phyloP scores from a whole-genome alignment of 2,113 vertebrate species.

The Monopterus albus region DNA sequence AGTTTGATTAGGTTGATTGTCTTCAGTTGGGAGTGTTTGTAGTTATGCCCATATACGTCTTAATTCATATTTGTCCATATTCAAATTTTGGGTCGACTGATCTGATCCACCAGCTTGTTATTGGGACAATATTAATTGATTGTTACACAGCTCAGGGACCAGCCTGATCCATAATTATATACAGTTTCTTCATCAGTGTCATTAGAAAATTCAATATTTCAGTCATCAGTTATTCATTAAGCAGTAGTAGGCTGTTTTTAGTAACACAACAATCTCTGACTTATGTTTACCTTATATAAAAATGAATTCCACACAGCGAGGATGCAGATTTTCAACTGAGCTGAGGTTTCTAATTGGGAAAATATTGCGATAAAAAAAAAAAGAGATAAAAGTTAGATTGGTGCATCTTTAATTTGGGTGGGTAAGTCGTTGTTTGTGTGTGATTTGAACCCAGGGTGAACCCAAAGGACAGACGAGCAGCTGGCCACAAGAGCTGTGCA shows the following conservation, averaged over 20 bases:
- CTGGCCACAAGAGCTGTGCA: slow-evolving; percentile 14
- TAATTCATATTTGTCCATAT: no score
- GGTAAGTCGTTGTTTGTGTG: not conserved
- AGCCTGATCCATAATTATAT: not conserved
- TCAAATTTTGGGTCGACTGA: no score
- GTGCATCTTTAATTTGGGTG: not conserved
- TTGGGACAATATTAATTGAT: no score
- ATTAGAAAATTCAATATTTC: not conserved
- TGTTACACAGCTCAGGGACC: no score
- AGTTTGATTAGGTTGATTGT: no score
- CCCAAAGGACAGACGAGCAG: slow-evolving; percentile 28
- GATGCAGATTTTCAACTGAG: no score
- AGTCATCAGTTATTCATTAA: not conserved
- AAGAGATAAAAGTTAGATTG: not conserved
- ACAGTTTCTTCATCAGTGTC: not conserved
- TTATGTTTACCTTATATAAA: no score
- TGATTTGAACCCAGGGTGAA: slow-evolving; percentile 38
- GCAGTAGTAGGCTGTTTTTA: not conserved
- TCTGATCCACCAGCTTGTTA: no score
- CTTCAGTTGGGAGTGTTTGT: no score
- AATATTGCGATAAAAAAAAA: no score
- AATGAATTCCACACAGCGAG: no score
- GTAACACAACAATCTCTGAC: not conserved
- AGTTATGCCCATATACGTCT: no score
- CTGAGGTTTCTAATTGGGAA: not conserved